Conservation (phyloP, 2,113 vertebrate species). For the Eudyptes chrysolophus region DNA sequence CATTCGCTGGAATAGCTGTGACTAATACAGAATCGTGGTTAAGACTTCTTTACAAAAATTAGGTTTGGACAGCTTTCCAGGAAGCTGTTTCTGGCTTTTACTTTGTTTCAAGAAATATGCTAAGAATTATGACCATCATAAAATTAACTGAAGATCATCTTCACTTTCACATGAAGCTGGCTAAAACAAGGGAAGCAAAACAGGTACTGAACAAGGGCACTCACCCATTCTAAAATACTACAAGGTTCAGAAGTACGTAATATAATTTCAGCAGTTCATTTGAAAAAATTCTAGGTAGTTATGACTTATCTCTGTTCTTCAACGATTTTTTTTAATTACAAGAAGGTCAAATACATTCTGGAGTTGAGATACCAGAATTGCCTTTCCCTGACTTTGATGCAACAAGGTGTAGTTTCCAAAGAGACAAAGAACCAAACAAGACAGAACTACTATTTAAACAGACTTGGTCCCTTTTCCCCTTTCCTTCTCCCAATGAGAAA, state of each 20-base stretch:
- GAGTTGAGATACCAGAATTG: neutral
- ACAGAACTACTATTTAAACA: neutral
- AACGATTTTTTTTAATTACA: neutral
- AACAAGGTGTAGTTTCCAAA: neutral
- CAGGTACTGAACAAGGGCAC: neutral
- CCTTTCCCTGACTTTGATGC: neutral
- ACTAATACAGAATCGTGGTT: slow-evolving; percentile 45
- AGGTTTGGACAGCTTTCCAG: slow-evolving; percentile 44
- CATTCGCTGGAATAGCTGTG: slow-evolving; percentile 51
- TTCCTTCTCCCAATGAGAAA: neutral
- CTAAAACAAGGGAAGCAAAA: neutral
- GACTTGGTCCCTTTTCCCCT: neutral
- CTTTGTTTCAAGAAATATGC: neutral
- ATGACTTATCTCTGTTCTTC: neutral
- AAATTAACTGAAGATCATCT: neutral
- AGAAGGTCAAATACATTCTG: neutral
- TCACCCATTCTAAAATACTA: neutral
- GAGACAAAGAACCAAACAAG: neutral
- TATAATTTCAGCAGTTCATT: neutral
- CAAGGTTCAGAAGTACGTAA: neutral
- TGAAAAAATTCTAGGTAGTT: neutral
- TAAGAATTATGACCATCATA: neutral
- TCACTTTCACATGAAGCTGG: neutral
- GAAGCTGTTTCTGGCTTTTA: slow-evolving; percentile 37
- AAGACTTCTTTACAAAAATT: slow-evolving; percentile 19